Evolutionary conservation across 2,113 vertebrate species (phyloP).

Genomic region (Xenus cinereus): DNA sequence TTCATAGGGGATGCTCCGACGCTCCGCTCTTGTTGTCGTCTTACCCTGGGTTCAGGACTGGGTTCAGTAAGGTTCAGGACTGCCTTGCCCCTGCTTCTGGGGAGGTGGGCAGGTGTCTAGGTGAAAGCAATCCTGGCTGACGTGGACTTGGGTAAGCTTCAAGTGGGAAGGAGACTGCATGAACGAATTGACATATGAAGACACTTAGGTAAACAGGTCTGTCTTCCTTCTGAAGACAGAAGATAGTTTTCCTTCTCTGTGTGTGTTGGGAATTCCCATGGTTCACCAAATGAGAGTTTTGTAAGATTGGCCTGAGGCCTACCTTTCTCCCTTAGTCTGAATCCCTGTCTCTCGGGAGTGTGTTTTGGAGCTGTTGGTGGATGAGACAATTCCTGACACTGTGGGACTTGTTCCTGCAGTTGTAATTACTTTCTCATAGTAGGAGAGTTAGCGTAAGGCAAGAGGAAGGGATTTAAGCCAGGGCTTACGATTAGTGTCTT

Average conservation of each 20-base stretch:
- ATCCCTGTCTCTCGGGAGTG: not conserved
- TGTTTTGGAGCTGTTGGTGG: not conserved
- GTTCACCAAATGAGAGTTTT: not conserved
- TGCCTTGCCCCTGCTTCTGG: not conserved
- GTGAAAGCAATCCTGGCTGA: not conserved
- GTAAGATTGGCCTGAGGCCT: not conserved
- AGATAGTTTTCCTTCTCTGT: not conserved
- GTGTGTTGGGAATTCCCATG: not conserved
- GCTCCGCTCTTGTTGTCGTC: accelerated
- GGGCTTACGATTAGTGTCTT: not conserved
- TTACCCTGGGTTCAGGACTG: too few relatives aligned
- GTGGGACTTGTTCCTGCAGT: not conserved
- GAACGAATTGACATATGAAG: not conserved
- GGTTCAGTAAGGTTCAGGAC: not conserved
- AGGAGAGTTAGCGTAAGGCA: not conserved
- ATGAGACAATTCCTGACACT: not conserved
- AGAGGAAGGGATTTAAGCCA: not conserved
- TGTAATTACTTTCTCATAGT: slow-evolving; percentile 17
- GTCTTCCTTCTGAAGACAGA: not conserved
- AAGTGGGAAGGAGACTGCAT: not conserved
- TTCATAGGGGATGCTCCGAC: not conserved
- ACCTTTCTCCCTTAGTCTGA: not conserved
- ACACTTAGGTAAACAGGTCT: not conserved
- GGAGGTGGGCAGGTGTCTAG: not conserved
- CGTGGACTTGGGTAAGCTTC: not conserved